Conservation (phyloP, 1,140 invertebrate species). For the Leptinotarsa defecta region DNA sequence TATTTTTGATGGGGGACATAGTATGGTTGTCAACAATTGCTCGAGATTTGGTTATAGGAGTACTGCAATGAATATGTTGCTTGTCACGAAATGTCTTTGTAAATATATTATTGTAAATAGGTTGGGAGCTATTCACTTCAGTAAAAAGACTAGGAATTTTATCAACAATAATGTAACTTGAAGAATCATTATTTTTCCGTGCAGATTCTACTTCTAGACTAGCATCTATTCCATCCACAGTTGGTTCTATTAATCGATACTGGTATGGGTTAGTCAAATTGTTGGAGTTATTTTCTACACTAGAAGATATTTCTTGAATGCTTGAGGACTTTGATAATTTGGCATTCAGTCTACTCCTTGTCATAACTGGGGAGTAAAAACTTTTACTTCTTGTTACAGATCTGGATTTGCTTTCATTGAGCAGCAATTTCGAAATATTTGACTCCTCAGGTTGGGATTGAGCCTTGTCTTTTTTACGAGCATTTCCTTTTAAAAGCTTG, state of each 20-base stretch:
- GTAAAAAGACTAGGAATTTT: neutral
- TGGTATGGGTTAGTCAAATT: neutral
- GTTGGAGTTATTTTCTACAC: neutral
- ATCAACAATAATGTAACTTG: neutral
- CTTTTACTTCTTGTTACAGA: neutral
- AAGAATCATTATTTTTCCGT: neutral
- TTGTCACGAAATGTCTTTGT: neutral
- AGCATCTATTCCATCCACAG: neutral
- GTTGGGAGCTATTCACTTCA: neutral
- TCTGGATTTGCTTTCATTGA: neutral
- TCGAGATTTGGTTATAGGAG: conserved; percentile 10
- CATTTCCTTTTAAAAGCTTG: neutral
- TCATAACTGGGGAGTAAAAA: neutral
- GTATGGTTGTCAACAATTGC: neutral
- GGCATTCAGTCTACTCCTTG: neutral
- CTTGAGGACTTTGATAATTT: neutral
- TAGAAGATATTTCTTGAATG: neutral
- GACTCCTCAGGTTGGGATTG: neutral
- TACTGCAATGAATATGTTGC: conserved; percentile 9
- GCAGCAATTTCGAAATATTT: neutral
- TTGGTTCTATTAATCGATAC: neutral
- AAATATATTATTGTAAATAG: neutral
- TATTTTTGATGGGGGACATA: conserved; percentile 11
- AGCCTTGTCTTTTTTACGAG: neutral
- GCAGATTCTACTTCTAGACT: conserved; percentile 11